These are phyloP conservation scores for Colletes collaris DNA, from an alignment of 2,888 invertebrate genomes.

Conservation along the genomic window DNA sequence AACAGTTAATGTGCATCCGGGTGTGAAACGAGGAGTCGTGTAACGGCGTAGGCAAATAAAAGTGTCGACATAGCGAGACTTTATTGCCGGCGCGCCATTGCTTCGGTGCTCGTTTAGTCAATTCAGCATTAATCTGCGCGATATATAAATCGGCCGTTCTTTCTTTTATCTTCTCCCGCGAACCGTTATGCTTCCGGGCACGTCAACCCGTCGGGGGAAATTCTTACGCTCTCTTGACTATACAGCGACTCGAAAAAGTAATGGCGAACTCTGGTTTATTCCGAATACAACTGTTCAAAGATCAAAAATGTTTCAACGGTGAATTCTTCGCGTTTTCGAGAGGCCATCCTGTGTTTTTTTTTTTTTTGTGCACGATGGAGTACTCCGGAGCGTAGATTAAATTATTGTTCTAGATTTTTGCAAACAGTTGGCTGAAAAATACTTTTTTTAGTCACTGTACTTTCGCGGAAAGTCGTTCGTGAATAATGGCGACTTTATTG, in stretches of 20 bases:
- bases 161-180: slow-evolving; percentile 14
- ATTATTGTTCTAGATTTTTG: too few species aligned
- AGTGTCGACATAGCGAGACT: slow-evolving; percentile 57
- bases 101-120: slow-evolving; percentile 59
- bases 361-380: too few species aligned
- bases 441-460: neutral
- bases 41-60: slow-evolving; percentile 59
- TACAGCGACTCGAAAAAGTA: neutral
- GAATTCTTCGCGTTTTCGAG: too few species aligned
- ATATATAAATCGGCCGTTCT: slow-evolving; percentile 40
- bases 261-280: too few species aligned
- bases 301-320: too few species aligned
- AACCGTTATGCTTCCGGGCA: slow-evolving; percentile 26
- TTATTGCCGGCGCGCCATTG: slow-evolving; percentile 52
- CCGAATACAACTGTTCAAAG: too few species aligned
- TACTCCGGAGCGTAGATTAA: too few species aligned
- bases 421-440: too few species aligned
- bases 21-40: slow-evolving; percentile 54
- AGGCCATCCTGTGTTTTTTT: too few species aligned
- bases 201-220: slow-evolving; percentile 11
- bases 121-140: slow-evolving; percentile 58
- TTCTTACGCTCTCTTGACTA: neutral
- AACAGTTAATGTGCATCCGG: slow-evolving; percentile 51
- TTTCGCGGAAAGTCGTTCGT: slow-evolving; percentile 30
- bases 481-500: slow-evolving; percentile 44